Evolutionary conservation across 2,113 vertebrate species (phyloP), one percentile per base, ranked within the genome.

Genomic region (Scytalopus superciliaris): DNA sequence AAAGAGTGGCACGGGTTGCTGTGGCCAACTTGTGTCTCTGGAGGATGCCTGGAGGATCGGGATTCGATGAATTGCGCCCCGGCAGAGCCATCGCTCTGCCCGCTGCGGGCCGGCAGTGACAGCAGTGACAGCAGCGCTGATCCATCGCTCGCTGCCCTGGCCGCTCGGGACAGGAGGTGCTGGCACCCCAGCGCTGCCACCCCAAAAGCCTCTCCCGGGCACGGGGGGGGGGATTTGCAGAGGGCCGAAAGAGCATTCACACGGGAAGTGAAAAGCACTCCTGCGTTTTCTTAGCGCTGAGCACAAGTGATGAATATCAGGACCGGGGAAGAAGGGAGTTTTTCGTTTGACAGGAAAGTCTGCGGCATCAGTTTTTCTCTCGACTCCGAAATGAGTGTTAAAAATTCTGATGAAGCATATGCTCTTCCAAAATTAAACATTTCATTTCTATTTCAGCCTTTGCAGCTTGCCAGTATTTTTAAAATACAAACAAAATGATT

Each of bases 391-490:
- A 74, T 1, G 22, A 84, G 80, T 50, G 73, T 95, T 92, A 84
- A 70, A 90, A 94, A 90, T 87, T 92, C 94, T 63, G 64, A 93
- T 81, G 89, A 74, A 81, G 68, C 93, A 92, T 95, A 96, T 95
- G 94, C 81, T 95, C 76, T 95, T 90, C 94, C 73, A 93, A 92
- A 97, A 96, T 96, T 94, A 97, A 94, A 95, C 93, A 87, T 90
- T 89, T 86, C 68, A 19, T 93, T 97, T 87, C 94, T 93, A 84
- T 96, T 96, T 93, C 89, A 95, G 93, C 84, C 68, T 92, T 87
- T n/a, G 42, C 93, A 92, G 93, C 76, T 90, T 94, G 92, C 56
- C 68, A 52, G 86, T 86, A 63, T 81, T 93, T 93, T 89, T 75
- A 83, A 95, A 84, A 90, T 42, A 74, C 47, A 83, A 88, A 93